These are phyloP conservation scores for Drosophila watanabei DNA, from an alignment of 1,140 invertebrate species.

Conservation along the genomic window DNA sequence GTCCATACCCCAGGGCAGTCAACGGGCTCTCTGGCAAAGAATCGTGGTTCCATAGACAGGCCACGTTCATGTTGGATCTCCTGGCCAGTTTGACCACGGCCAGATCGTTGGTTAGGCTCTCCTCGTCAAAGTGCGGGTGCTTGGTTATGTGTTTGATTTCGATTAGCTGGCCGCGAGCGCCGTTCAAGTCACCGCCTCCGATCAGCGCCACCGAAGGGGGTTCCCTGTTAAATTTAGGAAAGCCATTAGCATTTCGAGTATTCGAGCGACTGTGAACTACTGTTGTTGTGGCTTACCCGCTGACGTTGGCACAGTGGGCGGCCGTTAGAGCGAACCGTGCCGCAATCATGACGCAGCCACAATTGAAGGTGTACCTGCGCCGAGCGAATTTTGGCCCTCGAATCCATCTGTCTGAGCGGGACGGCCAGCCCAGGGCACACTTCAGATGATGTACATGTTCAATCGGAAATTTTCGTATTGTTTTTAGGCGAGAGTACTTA, in stretches of 20 bases:
- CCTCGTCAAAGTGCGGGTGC: conserved; percentile 51
- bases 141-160: conserved; percentile 42
- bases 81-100: conserved; percentile 45
- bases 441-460: background rate
- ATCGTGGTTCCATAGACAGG: conserved; percentile 49
- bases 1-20: conserved; percentile 62
- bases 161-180: conserved; percentile 24
- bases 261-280: background rate
- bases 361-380: conserved; percentile 42
- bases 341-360: conserved; percentile 59
- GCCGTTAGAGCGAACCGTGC: conserved; percentile 55
- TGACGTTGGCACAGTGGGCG: conserved; percentile 57
- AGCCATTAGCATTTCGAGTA: conserved; percentile 45
- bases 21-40: conserved; percentile 39
- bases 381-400: conserved; percentile 1
- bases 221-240: conserved; percentile 43
- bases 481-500: background rate
- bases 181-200: conserved; percentile 56
- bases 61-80: conserved; percentile 15
- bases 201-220: conserved; percentile 53
- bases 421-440: conserved; percentile 63
- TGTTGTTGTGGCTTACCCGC: conserved; percentile 44
- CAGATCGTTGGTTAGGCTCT: conserved; percentile 41
- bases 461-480: background rate
- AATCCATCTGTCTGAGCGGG: conserved; percentile 21